Conservation (phyloP, 2,113 vertebrate genomes). For the Passer domesticus region DNA sequence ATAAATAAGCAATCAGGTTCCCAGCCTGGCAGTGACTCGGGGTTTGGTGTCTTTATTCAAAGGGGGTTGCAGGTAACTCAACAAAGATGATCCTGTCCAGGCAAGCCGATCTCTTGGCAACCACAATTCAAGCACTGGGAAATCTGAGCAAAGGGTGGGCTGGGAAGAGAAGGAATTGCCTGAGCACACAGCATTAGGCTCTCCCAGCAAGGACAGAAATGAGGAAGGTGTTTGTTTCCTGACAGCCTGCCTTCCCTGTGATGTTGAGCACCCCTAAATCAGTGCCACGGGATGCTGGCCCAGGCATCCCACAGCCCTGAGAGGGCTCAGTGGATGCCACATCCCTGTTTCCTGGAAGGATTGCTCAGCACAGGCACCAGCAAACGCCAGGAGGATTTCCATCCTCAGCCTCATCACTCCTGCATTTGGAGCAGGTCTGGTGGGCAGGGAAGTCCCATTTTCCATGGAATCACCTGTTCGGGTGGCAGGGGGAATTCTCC, state of each 20-base stretch:
- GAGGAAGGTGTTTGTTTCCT: neutral
- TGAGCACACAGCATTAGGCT: neutral
- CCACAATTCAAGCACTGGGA: neutral
- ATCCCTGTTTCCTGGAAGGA: neutral
- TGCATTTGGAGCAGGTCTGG: neutral
- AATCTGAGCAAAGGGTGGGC: neutral
- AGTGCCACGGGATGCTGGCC: rapidly evolving
- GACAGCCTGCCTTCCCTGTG: neutral
- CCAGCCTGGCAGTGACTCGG: neutral
- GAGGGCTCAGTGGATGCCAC: neutral
- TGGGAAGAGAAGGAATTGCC: neutral
- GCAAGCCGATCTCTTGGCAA: neutral
- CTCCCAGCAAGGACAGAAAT: neutral
- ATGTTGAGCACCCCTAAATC: neutral
- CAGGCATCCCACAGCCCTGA: neutral
- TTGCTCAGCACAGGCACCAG: rapidly evolving
- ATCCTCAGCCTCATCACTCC: neutral
- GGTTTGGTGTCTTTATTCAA: neutral
- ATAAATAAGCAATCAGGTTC: neutral
- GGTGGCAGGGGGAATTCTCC: neutral
- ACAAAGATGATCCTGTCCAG: neutral
- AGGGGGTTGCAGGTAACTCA: neutral
- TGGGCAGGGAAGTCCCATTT: neutral
- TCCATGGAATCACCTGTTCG: neutral
- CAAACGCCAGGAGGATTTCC: rapidly evolving